A percentile compares a stretch with the other conserved stretches of the same genome.
These are phyloP conservation scores for Idaea biselata DNA, from an alignment of 2,888 invertebrate species.

Conservation along the genomic window DNA sequence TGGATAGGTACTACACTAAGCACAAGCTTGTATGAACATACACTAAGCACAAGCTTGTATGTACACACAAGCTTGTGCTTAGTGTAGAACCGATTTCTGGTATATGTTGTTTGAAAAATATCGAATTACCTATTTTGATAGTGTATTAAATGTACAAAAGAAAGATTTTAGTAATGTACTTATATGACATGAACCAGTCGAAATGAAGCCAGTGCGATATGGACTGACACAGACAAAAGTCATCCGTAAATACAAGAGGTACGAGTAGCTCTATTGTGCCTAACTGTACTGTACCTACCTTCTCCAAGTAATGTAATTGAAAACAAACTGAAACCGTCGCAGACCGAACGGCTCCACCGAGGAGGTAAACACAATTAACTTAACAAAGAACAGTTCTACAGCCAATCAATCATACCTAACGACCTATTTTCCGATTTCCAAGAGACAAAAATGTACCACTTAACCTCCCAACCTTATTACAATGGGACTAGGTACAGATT, in stretches of 20 bases:
- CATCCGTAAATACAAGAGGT: not conserved
- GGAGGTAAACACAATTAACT: not conserved
- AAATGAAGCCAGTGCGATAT: too few species aligned
- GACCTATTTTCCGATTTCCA: not conserved
- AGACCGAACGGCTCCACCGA: slow-evolving; percentile 2
- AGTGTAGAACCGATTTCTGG: too few species aligned
- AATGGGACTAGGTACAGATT: not conserved
- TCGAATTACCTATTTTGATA: too few species aligned
- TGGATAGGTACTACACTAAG: too few species aligned
- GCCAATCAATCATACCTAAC: not conserved
- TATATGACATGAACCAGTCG: too few species aligned
- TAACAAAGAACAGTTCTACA: not conserved
- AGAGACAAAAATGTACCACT: not conserved
- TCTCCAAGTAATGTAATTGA: slow-evolving; percentile 3
- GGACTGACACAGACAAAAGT: not conserved
- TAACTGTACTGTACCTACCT: not conserved
- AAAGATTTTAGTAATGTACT: too few species aligned
- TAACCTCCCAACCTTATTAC: not conserved
- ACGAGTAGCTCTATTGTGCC: not conserved
- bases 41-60: too few species aligned
- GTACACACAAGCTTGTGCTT: too few species aligned
- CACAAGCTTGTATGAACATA: too few species aligned
- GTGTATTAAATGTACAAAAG: too few species aligned
- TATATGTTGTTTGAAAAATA: too few species aligned
- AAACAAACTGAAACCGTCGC: slow-evolving; percentile 7